Evolutionary conservation across 2,113 vertebrate species (phyloP).

Genomic region (Ploceus nigricollis): DNA sequence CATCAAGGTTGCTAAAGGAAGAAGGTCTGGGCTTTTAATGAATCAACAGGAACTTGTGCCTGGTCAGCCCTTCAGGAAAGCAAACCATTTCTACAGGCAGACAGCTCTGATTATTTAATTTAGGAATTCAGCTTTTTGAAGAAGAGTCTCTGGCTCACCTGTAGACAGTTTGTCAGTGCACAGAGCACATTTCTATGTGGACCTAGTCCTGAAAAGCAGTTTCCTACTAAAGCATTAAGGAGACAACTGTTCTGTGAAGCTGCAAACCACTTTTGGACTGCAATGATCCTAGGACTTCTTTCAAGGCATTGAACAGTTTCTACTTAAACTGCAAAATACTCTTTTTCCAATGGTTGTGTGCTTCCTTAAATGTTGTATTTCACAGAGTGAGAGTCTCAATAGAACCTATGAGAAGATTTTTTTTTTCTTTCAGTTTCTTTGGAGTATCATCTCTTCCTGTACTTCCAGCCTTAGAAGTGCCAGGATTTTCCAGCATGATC

Average conservation of each 20-base stretch:
- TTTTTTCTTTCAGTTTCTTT: not conserved
- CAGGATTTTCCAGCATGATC: not conserved
- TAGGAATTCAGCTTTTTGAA: not conserved
- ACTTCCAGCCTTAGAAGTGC: not conserved
- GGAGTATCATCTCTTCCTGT: not conserved
- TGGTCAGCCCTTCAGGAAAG: not conserved
- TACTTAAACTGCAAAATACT: not conserved
- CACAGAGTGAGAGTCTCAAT: not conserved
- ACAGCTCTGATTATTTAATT: not conserved
- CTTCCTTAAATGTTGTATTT: not conserved
- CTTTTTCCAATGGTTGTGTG: not conserved
- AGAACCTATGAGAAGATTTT: not conserved
- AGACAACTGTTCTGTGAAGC: not conserved
- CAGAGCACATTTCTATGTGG: not conserved
- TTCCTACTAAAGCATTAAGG: not conserved
- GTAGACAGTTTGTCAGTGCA: not conserved
- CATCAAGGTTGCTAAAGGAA: not conserved
- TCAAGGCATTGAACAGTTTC: not conserved
- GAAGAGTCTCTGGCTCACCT: not conserved
- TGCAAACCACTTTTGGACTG: not conserved
- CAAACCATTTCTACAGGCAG: not conserved
- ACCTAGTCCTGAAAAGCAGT: not conserved
- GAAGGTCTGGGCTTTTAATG: not conserved
- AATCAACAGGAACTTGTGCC: not conserved
- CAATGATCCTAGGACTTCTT: not conserved